Evolutionary conservation across 1,140 invertebrate genomes (phyloP), one percentile per base, ranked within the genome.

Genomic region (Daktulosphaira vitifoliae): DNA sequence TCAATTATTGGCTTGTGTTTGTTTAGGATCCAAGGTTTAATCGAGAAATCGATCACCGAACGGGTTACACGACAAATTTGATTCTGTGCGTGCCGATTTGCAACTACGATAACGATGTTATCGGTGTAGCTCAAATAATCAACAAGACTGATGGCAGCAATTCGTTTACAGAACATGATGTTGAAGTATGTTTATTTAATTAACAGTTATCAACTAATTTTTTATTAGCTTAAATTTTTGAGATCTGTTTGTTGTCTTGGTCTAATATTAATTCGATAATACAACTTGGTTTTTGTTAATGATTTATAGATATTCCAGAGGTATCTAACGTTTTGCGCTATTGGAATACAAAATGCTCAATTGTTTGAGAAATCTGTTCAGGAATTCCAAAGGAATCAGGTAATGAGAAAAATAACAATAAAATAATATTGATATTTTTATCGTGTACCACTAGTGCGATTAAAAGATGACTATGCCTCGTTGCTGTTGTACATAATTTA

Each of bases 261-360:
- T 33, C 11, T 11, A 33, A 33, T 33, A 33, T 33, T 33, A 33
- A 33, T 33, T 33, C n/a, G n/a, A n/a, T n/a, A n/a, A n/a, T n/a
- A n/a, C n/a, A n/a, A n/a, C n/a, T n/a, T n/a, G 4, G 20, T n/a
- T 37, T 54, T 37, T 9, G 29, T 54, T 42, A 7, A 9, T 50
- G 48, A 65, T 37, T 74, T 73, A 15, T 72, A 84, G 81, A 78
- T 83, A 20, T 81, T 81, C 73, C 76, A 77, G 67, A 80, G 90
- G 20, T 97, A 97, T 76, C 79, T 98, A 16, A 95, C 91, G 5
- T 98, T 98, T 76, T 96, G 94, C 75, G 93, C 93, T 4, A 96
- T 98, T 69, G 93, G 94, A 7, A 90, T 98, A 70, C 92, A 96
- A 77, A 98, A 98, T 78, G 94, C 94, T 46, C 92, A 96, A 76